Conservation (phyloP, 2,113 vertebrate genomes). For the Melozone crissalis region DNA sequence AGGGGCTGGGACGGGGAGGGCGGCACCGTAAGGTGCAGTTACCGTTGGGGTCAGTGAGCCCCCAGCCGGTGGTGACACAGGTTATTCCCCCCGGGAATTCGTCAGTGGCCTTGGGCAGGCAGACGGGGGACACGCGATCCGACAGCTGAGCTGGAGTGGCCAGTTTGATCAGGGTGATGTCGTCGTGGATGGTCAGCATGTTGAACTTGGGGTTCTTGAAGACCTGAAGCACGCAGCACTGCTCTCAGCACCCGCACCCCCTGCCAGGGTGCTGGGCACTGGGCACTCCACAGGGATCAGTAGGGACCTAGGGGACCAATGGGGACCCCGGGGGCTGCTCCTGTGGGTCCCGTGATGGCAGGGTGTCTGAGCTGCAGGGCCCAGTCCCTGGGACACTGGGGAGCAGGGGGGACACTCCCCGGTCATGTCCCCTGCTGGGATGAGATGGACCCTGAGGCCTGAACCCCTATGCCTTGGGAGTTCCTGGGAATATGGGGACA, state of each 20-base stretch:
- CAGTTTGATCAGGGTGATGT: slow-evolving; percentile 69
- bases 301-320: accelerated
- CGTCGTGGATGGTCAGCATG: slow-evolving; percentile 34
- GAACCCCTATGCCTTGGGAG: too few species aligned
- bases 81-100: background rate
- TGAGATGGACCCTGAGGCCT: background rate
- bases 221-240: slow-evolving; percentile 27
- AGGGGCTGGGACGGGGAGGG: too few species aligned
- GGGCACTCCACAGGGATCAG: background rate
- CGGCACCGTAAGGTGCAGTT: background rate
- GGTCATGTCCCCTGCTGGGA: background rate
- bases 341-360: background rate
- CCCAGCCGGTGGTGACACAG: slow-evolving; percentile 71
- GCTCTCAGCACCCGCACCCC: background rate
- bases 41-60: slow-evolving; percentile 49
- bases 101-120: slow-evolving; percentile 25
- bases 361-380: background rate
- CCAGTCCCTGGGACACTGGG: background rate
- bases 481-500: background rate
- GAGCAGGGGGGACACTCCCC: background rate
- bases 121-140: slow-evolving; percentile 20
- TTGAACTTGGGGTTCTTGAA: slow-evolving; percentile 67
- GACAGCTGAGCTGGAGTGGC: background rate
- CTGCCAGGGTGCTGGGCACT: accelerated
- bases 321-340: background rate